Conservation (phyloP, 2,888 invertebrate species). For the Acleris laterana region DNA sequence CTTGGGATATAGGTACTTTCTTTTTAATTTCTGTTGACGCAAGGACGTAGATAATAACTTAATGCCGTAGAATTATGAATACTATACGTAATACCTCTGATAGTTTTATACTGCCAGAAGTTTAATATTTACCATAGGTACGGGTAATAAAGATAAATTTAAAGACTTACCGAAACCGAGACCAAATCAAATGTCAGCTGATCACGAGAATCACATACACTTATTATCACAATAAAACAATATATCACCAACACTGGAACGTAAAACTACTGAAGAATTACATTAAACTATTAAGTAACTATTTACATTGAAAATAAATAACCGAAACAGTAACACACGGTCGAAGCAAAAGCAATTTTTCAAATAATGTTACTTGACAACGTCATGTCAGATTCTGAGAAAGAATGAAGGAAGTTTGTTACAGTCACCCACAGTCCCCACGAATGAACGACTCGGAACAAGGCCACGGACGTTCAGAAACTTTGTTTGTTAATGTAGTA, state of each 20-base stretch:
- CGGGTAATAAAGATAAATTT: neutral
- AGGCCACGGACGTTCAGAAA: slow-evolving; percentile 20
- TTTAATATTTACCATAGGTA: no score
- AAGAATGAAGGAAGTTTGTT: slow-evolving; percentile 7
- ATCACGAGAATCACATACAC: slow-evolving; percentile 18
- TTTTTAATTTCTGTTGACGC: no score
- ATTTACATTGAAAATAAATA: slow-evolving; percentile 26
- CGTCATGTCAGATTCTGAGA: slow-evolving; percentile 19
- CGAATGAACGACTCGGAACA: slow-evolving; percentile 7
- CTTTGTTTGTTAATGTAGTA: neutral
- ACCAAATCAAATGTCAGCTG: slow-evolving; percentile 25
- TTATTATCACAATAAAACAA: slow-evolving; percentile 8
- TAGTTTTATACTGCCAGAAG: no score
- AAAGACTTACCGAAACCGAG: slow-evolving; percentile 23
- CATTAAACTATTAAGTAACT: slow-evolving; percentile 3
- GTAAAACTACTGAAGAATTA: slow-evolving; percentile 1
- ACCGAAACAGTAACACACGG: slow-evolving; percentile 27
- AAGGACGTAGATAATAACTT: no score
- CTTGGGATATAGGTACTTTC: no score
- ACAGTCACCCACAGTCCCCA: neutral
- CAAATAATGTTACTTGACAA: slow-evolving; percentile 34
- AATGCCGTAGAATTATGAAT: neutral
- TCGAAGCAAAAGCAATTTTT: slow-evolving; percentile 35
- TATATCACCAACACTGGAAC: slow-evolving; percentile 14
- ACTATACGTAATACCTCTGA: neutral